Conservation (phyloP, 2,888 invertebrate genomes). For the Agonopterix alstromeriana region DNA sequence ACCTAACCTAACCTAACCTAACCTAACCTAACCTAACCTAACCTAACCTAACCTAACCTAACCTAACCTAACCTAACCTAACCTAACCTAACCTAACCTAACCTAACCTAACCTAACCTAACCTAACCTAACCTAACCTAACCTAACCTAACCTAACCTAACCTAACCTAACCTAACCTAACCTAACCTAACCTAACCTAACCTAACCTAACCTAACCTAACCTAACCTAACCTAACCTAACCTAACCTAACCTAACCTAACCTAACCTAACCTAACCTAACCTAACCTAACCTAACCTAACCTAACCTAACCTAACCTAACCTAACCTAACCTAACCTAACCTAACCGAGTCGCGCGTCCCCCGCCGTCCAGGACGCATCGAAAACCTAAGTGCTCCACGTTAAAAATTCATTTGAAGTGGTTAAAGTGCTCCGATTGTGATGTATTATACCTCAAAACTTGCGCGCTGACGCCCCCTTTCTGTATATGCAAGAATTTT, state of each 20-base stretch:
- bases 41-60: constrained; percentile 10
- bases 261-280: constrained; percentile 5
- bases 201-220: constrained; percentile 5
- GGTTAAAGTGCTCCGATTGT: too few species aligned
- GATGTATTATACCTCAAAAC: too few species aligned
- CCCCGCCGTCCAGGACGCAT: too few species aligned
- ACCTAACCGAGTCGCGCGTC: constrained; percentile 3
- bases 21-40: constrained; percentile 9
- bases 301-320: constrained; percentile 9
- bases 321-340: constrained; percentile 8
- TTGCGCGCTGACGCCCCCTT: too few species aligned
- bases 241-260: constrained; percentile 3
- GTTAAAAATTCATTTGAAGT: too few species aligned
- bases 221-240: constrained; percentile 7
- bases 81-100: constrained; percentile 7
- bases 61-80: constrained; percentile 9
- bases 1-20: constrained; percentile 9
- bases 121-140: constrained; percentile 7
- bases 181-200: constrained; percentile 7
- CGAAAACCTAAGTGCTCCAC: too few species aligned
- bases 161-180: constrained; percentile 7
- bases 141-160: constrained; percentile 7
- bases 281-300: constrained; percentile 5
- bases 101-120: constrained; percentile 6
- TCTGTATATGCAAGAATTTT: too few species aligned